Evolutionary conservation across 2,797 vertebrate genomes (phyloP), one percentile per base, ranked within the genome.

Genomic region (Luscinia luscinia): DNA sequence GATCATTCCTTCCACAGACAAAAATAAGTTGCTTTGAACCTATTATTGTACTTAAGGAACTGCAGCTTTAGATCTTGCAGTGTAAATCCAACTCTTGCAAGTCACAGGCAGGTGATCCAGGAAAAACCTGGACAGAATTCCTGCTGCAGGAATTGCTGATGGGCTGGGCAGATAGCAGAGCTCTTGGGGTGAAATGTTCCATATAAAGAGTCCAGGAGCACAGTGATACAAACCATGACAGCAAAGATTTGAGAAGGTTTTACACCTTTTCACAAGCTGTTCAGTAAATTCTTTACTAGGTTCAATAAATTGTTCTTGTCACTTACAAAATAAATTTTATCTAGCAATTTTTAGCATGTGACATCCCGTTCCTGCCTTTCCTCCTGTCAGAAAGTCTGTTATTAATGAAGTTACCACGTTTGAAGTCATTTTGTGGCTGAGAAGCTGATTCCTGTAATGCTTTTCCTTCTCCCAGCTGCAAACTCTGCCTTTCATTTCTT

Each of bases 21-120:
- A 94, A 95, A 96, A 96, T 95, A 94, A 94, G 41, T 95, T 85
- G 63, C 89, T 88, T 96, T 95, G 93, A 96, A 95, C 87, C 54
- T 95, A 64, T 94, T 83, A 40, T 67, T 96, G 73, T 84, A n/a
- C 57, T 90, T 82, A 40, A 75, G 85, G 87, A 93, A 57, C 57
- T 54, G 48, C 80, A 62, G 55, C 55, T 96, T 95, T 89, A 94
- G 89, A 57, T 90, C 82, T 83, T 43, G 41, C 15, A 34, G 18
- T 43, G 67, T 76, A 90, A 95, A 83, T 67, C 14, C 73, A 88
- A 45, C 36, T 76, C 51, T 58, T 49, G 12, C 52, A 48, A 82
- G 79, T 91, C 68, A 18, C 43, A 45, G 26, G 21, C 43, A 86
- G 68, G 74, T 83, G 80, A 69, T 73, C 49, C 82, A 27, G 79